Evolutionary conservation across 2,113 vertebrate species (phyloP).

Genomic region (Gasterosteus nipponicus): DNA sequence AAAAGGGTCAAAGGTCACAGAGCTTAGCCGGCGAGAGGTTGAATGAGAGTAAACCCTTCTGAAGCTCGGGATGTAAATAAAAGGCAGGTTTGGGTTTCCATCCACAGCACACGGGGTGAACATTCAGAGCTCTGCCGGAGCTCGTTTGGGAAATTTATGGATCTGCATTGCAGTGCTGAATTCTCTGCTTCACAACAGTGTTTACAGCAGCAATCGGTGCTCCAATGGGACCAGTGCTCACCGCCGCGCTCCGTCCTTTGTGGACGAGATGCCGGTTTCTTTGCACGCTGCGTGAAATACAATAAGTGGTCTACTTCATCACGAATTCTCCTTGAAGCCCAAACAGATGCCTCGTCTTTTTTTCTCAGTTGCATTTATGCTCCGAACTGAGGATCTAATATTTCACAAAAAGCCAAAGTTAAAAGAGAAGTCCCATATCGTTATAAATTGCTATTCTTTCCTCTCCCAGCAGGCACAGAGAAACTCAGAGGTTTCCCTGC

Average conservation of each 20-base stretch:
- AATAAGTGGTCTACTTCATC: too few relatives aligned
- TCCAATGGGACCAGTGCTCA: background rate
- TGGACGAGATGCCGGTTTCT: background rate
- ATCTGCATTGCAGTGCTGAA: constrained; percentile 58
- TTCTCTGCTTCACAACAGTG: constrained; percentile 6
- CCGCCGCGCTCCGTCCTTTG: background rate
- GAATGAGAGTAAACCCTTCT: background rate
- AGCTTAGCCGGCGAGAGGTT: background rate
- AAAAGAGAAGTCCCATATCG: background rate
- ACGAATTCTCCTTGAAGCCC: too few relatives aligned
- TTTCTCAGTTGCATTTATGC: background rate
- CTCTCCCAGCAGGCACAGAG: background rate
- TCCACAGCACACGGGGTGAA: background rate
- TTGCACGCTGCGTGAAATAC: background rate
- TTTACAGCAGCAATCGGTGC: constrained; percentile 10
- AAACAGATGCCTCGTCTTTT: too few relatives aligned
- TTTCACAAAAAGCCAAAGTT: background rate
- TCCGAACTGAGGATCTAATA: background rate
- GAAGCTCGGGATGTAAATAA: background rate
- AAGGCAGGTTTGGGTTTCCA: background rate
- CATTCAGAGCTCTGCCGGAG: background rate
- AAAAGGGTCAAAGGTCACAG: constrained; percentile 16
- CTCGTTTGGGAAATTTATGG: constrained; percentile 61
- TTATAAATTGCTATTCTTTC: background rate
- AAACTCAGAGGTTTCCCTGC: constrained; percentile 1